phyloP scores from a whole-genome alignment of 2,888 invertebrate species.

The Lottia scabra region DNA sequence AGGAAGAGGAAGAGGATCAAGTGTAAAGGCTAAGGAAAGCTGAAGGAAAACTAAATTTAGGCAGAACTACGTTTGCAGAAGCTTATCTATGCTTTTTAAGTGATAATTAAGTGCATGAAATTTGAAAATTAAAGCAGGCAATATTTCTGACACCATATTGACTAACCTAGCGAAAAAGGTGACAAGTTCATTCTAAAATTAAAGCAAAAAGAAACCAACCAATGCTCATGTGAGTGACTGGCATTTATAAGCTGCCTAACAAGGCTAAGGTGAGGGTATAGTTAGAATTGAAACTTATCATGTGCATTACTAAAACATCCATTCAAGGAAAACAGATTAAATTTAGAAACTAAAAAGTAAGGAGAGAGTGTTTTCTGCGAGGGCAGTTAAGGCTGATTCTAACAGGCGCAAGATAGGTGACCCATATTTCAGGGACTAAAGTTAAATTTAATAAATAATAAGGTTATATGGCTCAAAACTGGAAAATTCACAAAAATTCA shows the following conservation, averaged over 20 bases:
- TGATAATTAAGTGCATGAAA: neutral
- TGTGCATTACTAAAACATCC: neutral
- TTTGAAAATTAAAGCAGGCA: conserved; percentile 1
- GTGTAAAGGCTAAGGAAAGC: conserved; percentile 1
- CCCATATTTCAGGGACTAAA: conserved; percentile 1
- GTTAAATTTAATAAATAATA: neutral
- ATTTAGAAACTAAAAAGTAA: neutral
- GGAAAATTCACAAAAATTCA: neutral
- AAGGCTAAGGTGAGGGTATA: conserved; percentile 10
- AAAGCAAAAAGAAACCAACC: neutral
- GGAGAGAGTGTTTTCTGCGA: neutral
- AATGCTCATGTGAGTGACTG: neutral
- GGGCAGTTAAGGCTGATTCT: neutral
- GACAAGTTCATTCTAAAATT: neutral
- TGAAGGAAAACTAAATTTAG: neutral
- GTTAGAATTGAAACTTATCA: no score
- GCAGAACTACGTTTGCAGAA: conserved; percentile 3
- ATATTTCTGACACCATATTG: neutral
- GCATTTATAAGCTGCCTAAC: conserved; percentile 18
- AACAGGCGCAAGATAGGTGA: conserved; percentile 3
- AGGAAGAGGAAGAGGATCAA: neutral
- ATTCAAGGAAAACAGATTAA: neutral
- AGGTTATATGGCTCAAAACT: neutral
- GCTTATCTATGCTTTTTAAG: conserved; percentile 1
- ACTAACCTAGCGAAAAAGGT: neutral